phyloP scores from a whole-genome alignment of 1,140 invertebrate genomes.

The Lordiphosa clarofinis region DNA sequence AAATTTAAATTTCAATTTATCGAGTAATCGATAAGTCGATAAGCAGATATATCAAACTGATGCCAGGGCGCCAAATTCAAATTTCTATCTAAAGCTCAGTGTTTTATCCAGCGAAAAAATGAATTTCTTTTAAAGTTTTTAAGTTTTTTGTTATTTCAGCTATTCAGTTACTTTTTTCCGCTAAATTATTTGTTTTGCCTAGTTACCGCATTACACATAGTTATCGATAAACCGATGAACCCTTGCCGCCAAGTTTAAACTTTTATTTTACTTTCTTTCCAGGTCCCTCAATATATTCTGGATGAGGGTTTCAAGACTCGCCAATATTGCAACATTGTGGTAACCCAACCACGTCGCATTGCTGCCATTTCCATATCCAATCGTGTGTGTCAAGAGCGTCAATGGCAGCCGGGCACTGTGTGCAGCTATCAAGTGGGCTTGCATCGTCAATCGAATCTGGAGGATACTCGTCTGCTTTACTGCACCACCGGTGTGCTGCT shows the following conservation, averaged over 20 bases:
- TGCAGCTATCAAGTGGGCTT: slow-evolving; percentile 89
- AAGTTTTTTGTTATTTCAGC: too few relatives aligned
- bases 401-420: slow-evolving; percentile 88
- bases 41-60: too few relatives aligned
- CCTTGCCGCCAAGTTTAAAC: not conserved
- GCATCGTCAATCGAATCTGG: slow-evolving; percentile 28
- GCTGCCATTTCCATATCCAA: slow-evolving; percentile 93
- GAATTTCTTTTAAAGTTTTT: too few relatives aligned
- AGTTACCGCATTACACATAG: too few relatives aligned
- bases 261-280: not conserved
- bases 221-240: too few relatives aligned
- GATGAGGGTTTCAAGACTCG: slow-evolving; percentile 85
- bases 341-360: slow-evolving; percentile 94
- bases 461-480: slow-evolving; percentile 91
- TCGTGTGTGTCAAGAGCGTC: slow-evolving; percentile 90
- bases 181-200: too few relatives aligned
- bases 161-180: too few relatives aligned
- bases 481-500: slow-evolving; percentile 91
- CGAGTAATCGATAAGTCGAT: slow-evolving; percentile 2
- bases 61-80: not conserved
- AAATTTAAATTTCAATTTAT: not conserved
- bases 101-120: too few relatives aligned
- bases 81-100: too few relatives aligned
- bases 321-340: slow-evolving; percentile 87
- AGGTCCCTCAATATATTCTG: slow-evolving; percentile 93